phyloP scores from a whole-genome alignment of 2,888 invertebrate species.

The Acleris holmiana region DNA sequence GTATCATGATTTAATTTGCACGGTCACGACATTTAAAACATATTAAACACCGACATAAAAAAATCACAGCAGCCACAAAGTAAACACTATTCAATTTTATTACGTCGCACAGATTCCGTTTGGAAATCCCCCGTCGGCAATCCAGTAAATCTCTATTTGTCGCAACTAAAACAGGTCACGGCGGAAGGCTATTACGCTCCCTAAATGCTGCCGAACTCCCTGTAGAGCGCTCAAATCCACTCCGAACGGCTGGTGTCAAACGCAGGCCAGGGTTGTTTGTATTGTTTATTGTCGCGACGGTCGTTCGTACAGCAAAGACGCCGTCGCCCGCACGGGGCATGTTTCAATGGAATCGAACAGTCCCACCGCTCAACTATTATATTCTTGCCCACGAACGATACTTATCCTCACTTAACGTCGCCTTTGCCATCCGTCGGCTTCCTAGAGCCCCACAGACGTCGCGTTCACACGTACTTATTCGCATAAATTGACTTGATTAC shows the following conservation, averaged over 20 bases:
- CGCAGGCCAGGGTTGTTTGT: slow-evolving; percentile 82
- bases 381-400: slow-evolving; percentile 61
- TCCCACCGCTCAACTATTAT: slow-evolving; percentile 63
- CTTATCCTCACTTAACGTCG: slow-evolving; percentile 64
- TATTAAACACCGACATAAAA: slow-evolving; percentile 42
- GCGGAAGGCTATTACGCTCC: slow-evolving; percentile 82
- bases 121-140: slow-evolving; percentile 71
- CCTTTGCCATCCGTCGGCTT: slow-evolving; percentile 46
- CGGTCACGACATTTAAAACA: not conserved
- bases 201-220: slow-evolving; percentile 83
- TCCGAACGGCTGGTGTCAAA: slow-evolving; percentile 83
- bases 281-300: slow-evolving; percentile 83
- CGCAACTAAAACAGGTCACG: slow-evolving; percentile 84
- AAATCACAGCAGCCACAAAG: slow-evolving; percentile 66
- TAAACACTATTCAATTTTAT: slow-evolving; percentile 79
- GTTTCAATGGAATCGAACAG: slow-evolving; percentile 71
- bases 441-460: slow-evolving; percentile 24
- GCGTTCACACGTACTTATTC: slow-evolving; percentile 31
- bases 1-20: not conserved
- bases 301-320: slow-evolving; percentile 77
- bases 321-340: slow-evolving; percentile 60
- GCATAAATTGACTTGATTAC: slow-evolving; percentile 35
- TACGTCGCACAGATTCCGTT: slow-evolving; percentile 67
- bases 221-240: slow-evolving; percentile 81
- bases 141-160: slow-evolving; percentile 84